Evolutionary conservation across 37 sponge, comb jelly and placozoan genomes (phyloP), one percentile per base, ranked within the genome.

Genomic region (Cliona cf. orientalis): DNA sequence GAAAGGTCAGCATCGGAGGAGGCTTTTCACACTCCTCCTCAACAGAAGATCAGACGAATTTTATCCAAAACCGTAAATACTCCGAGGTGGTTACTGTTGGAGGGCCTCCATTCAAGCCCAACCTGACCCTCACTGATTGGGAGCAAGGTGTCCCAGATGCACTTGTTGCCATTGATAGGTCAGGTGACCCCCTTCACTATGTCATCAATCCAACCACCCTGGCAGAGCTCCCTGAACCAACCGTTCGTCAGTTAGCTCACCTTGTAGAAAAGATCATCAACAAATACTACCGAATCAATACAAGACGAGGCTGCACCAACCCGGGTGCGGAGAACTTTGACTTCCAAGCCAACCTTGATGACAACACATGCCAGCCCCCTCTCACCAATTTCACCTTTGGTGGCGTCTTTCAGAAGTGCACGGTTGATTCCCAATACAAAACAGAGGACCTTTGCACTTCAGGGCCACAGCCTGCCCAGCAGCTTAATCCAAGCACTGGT

Each of bases 111-210:
- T 88, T 80, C 33, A 59, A 37, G 12, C 76, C 86, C 2, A 93
- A 93, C 74, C 46, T 82, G 42, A 81, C 93, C 0, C 43, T 92
- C 4, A 46, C 44, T 0, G 87, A 93, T 3, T 93, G 93, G 93
- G 90, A 81, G 69, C 43, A 76, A 43, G 93, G 93, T 23, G 79
- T 93, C 5, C 79, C 86, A 40, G 56, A 81, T 63, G 74, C 86
- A 31, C 80, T 93, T n/a, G 93, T 89, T 28, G 86, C 90, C 32
- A 93, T 93, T 4, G 90, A 93, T 66, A 41, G 90, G 0, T 49
- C 58, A 5, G 90, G 93, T 1, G 93, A 92, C 42, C 93, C 93
- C 2, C 80, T 92, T 12, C 79, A 92, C 25, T 81, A 60, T 41
- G 66, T 59, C 46, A 75, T 92, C 41, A 86, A 59, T 35, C 78